Percentiles rank a stretch among this genome's conserved stretches.
Evolutionary conservation across 2,113 vertebrate genomes (phyloP).

Genomic region (Spizaetus ornatus): DNA sequence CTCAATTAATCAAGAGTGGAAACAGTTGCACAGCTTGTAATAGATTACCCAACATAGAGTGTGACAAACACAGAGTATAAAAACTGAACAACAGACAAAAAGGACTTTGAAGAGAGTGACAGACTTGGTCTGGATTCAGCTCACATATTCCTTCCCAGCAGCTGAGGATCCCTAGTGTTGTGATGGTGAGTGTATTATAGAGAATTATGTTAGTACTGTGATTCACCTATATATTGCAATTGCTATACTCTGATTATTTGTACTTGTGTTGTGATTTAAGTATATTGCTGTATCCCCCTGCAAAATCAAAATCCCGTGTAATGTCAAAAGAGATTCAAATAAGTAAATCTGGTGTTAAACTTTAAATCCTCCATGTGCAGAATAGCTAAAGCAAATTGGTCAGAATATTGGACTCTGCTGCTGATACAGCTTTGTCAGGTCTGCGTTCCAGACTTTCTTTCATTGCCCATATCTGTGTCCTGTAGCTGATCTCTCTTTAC

Average conservation of each 20-base stretch:
- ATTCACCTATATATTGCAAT: not conserved
- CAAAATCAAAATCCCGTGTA: not conserved
- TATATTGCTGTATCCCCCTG: not conserved
- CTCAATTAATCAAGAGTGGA: not conserved
- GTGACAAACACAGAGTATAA: not conserved
- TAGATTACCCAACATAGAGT: rapidly evolving
- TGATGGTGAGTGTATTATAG: rapidly evolving
- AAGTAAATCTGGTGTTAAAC: not conserved
- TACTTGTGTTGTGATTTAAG: not conserved
- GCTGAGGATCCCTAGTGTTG: not conserved
- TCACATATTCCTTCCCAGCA: not conserved
- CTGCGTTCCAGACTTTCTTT: not conserved
- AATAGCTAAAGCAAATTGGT: not conserved
- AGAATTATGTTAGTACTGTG: not conserved
- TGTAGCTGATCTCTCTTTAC: not conserved
- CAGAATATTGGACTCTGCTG: not conserved
- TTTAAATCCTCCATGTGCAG: not conserved
- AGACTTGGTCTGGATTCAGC: not conserved
- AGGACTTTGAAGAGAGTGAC: not conserved
- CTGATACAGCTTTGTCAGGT: not conserved
- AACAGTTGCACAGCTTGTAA: not conserved
- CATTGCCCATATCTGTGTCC: not conserved
- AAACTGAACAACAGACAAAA: not conserved
- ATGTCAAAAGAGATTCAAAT: not conserved
- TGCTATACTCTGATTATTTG: not conserved